Percentiles rank a stretch among this genome's conserved stretches.
Evolutionary conservation across 37 sponge, comb jelly and placozoan genomes (phyloP).

Genomic region (Aphrocallistes beatrix): DNA sequence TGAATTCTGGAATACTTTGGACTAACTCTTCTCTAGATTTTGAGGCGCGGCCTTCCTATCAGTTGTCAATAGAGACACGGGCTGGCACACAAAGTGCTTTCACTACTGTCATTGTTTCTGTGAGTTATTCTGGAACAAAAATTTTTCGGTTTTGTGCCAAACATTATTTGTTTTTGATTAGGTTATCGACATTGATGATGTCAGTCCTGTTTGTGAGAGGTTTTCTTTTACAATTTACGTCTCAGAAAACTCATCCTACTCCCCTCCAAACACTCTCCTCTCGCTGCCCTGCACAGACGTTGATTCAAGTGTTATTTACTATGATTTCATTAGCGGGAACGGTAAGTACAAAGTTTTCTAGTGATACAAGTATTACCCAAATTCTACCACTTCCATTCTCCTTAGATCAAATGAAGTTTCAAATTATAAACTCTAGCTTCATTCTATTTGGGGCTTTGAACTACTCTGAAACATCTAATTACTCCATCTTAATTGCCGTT

Average conservation of each 20-base stretch:
- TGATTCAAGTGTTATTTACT: background rate
- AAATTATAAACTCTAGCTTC: background rate
- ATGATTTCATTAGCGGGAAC: background rate
- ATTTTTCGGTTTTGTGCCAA: no score
- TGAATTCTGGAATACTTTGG: background rate
- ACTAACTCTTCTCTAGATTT: background rate
- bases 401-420: background rate
- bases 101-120: background rate
- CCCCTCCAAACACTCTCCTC: background rate
- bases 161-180: background rate
- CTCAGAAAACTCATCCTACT: background rate
- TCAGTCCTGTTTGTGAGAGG: slow-evolving; percentile 9
- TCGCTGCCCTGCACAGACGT: background rate
- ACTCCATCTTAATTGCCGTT: background rate
- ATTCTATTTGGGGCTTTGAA: background rate
- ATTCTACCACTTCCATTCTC: background rate
- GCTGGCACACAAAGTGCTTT: background rate
- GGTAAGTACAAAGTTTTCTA: background rate
- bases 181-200: background rate
- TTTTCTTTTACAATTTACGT: background rate
- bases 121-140: no score
- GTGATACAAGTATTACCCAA: no score
- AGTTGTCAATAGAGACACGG: background rate
- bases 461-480: background rate
- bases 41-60: background rate